Percentiles rank a stretch among this genome's conserved stretches.
These are phyloP conservation scores for Stigmatopora argus DNA, from an alignment of 2,113 vertebrate genomes.

Conservation along the genomic window DNA sequence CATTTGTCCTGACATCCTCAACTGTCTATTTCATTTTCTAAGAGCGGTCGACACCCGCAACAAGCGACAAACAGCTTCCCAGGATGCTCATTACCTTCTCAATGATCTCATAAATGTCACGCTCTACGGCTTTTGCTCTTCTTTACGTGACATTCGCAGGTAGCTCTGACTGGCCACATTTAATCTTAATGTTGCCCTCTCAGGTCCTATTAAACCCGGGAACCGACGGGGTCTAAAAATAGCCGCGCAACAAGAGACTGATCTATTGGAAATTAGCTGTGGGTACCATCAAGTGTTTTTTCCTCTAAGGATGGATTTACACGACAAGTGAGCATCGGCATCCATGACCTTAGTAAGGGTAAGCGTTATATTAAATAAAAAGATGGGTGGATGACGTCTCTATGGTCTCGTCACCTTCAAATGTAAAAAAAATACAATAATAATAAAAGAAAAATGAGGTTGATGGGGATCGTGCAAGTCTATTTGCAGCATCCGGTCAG, in stretches of 20 bases:
- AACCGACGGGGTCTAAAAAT: constrained; percentile 42
- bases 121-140: constrained; percentile 47
- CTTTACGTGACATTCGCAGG: constrained; percentile 60
- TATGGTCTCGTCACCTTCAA: too few species aligned
- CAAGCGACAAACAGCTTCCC: constrained; percentile 43
- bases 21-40: constrained; percentile 18
- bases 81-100: constrained; percentile 38
- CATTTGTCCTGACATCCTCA: constrained; percentile 27
- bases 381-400: background rate
- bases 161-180: constrained; percentile 51
- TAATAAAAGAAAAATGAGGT: background rate
- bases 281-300: background rate
- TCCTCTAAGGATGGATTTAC: background rate
- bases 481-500: constrained; percentile 7
- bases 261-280: background rate
- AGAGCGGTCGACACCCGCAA: constrained; percentile 34
- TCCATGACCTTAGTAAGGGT: background rate
- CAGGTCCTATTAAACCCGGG: constrained; percentile 51
- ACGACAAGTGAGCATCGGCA: background rate
- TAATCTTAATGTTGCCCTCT: constrained; percentile 56
- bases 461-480: background rate
- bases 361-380: background rate
- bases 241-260: constrained; percentile 4
- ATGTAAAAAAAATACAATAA: background rate
- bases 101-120: constrained; percentile 58